Percentiles rank a stretch among this genome's conserved stretches.
Conservation (phyloP, 2,113 vertebrate species). For the Mesocricetus auratus region DNA sequence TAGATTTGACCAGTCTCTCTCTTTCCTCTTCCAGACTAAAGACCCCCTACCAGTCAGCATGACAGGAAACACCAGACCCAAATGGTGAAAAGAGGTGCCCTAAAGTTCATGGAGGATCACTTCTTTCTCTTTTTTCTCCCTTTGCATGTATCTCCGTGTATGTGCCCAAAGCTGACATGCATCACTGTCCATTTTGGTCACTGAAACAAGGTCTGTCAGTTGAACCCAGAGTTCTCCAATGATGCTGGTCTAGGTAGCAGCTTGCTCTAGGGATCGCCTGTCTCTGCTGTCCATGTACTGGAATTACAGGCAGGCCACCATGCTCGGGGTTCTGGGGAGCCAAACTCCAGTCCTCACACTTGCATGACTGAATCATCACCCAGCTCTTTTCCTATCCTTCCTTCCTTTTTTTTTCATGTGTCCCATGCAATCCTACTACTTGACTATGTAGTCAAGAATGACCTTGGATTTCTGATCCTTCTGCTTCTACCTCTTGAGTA, state of each 20-base stretch:
- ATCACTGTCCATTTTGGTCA: too few species aligned
- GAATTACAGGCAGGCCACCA: neutral
- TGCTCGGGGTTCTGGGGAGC: too few species aligned
- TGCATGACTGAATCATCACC: neutral
- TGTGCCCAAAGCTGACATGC: neutral
- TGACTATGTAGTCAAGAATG: neutral
- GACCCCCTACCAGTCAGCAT: too few species aligned
- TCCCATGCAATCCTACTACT: neutral
- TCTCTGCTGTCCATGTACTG: neutral
- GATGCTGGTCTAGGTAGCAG: neutral
- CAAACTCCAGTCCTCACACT: neutral
- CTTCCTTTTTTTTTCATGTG: neutral
- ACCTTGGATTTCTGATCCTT: neutral
- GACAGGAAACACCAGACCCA: neutral
- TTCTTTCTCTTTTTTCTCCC: neutral
- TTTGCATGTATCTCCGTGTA: neutral
- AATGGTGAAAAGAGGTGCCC: neutral
- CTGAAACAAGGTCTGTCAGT: neutral
- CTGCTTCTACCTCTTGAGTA: neutral
- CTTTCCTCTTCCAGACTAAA: neutral
- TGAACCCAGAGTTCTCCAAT: neutral
- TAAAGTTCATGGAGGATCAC: too few species aligned
- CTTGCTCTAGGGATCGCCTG: neutral
- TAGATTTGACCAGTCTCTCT: neutral
- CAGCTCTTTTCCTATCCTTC: neutral